Percentiles rank a stretch among this genome's conserved stretches.
phyloP scores from a whole-genome alignment of 2,113 vertebrate species.

The Globicephala melas region DNA sequence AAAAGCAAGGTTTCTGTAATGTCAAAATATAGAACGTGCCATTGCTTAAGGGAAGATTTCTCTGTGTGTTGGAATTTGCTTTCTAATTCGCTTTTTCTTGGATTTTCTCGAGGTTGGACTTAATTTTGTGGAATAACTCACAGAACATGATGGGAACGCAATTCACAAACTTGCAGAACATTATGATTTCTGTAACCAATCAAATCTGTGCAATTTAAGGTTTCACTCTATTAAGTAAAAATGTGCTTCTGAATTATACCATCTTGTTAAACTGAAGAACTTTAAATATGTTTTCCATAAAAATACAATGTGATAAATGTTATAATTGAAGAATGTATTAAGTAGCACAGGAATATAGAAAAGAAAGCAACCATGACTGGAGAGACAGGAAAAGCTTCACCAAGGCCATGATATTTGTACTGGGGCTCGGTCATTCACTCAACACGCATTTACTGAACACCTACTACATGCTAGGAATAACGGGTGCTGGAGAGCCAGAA shows the following conservation, averaged over 20 bases:
- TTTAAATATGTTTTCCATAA: conserved; percentile 58
- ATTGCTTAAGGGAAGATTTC: background rate
- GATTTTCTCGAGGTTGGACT: conserved; percentile 13
- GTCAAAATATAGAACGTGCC: background rate
- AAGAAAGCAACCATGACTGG: background rate
- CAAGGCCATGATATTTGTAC: background rate
- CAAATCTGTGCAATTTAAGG: conserved; percentile 43
- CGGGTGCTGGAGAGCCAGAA: background rate
- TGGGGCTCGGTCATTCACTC: background rate
- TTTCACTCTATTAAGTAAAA: conserved; percentile 63
- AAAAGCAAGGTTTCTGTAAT: background rate
- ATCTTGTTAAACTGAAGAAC: conserved; percentile 62
- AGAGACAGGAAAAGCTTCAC: background rate
- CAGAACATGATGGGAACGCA: background rate
- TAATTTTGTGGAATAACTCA: conserved; percentile 39
- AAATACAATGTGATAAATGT: conserved; percentile 59
- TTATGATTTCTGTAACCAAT: conserved; percentile 51
- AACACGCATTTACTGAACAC: background rate
- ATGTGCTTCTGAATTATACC: conserved; percentile 56
- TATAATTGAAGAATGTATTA: conserved; percentile 41
- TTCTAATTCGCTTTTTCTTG: conserved; percentile 29
- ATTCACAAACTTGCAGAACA: conserved; percentile 22
- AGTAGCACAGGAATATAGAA: conserved; percentile 4
- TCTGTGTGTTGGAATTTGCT: background rate
- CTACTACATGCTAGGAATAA: background rate